Conservation (phyloP, 2,113 vertebrate species). For the Psophia crepitans region DNA sequence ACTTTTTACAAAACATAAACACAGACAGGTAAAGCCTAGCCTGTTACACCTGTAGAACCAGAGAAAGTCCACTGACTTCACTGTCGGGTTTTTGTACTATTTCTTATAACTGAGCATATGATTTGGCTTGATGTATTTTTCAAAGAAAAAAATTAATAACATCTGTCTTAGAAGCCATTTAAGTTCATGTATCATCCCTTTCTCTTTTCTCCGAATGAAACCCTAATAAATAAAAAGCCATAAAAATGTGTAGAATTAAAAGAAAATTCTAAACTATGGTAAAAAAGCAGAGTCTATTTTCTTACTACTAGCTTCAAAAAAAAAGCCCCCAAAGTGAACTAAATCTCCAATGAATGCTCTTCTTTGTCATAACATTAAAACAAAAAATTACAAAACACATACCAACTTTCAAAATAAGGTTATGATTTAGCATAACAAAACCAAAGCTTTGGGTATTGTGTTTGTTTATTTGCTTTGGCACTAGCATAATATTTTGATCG, state of each 20-base stretch:
- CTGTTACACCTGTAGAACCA: background rate
- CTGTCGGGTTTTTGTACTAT: background rate
- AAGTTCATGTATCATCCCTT: background rate
- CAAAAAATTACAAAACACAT: background rate
- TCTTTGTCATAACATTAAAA: conserved; percentile 9
- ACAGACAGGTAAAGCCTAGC: background rate
- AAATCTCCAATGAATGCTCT: background rate
- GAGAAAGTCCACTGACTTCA: background rate
- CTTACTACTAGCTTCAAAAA: background rate
- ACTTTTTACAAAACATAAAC: background rate
- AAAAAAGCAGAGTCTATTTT: background rate
- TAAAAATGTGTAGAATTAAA: background rate
- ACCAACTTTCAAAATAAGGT: conserved; percentile 23
- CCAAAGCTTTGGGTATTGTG: conserved; percentile 3
- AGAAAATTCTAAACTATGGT: background rate
- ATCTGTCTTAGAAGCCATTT: background rate
- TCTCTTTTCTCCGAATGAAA: background rate
- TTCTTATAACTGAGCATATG: background rate
- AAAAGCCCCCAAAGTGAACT: background rate
- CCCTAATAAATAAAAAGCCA: background rate
- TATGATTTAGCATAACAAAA: conserved; percentile 39
- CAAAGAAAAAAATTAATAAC: background rate
- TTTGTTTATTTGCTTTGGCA: conserved; percentile 52
- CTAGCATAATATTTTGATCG: background rate
- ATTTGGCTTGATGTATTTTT: background rate